Evolutionary conservation across 2,113 vertebrate genomes (phyloP).

Genomic region (Acanthochromis polyacanthus): DNA sequence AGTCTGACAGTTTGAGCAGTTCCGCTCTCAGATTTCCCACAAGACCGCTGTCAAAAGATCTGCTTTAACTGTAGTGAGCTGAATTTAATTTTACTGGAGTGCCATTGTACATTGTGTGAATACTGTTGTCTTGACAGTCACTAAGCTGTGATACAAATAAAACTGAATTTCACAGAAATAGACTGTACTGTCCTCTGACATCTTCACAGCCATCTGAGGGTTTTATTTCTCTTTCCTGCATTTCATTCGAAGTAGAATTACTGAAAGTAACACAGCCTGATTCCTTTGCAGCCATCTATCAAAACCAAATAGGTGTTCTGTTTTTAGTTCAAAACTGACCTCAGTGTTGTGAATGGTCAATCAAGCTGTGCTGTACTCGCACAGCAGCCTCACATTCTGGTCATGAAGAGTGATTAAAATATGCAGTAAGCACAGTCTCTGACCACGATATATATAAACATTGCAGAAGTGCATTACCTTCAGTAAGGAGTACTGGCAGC

Average conservation of each 20-base stretch:
- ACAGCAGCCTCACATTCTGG: not conserved
- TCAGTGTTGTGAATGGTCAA: no score
- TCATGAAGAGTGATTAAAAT: not conserved
- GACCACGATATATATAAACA: not conserved
- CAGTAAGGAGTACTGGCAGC: conserved; percentile 97
- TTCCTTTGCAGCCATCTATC: no score
- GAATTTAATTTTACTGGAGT: not conserved
- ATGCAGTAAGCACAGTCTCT: not conserved
- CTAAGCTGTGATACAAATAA: not conserved
- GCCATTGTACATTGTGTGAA: not conserved
- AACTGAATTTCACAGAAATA: no score
- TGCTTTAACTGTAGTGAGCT: not conserved
- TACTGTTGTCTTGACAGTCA: not conserved
- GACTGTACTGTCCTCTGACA: no score
- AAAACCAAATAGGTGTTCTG: no score
- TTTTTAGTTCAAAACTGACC: no score
- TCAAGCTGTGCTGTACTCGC: not conserved
- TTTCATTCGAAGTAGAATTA: no score
- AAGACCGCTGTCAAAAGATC: not conserved
- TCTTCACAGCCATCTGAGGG: no score
- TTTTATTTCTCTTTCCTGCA: no score
- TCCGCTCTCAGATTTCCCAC: not conserved
- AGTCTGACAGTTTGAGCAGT: not conserved
- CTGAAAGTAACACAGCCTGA: no score
- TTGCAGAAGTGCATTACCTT: conserved; percentile 85